A percentile compares a stretch with the other conserved stretches of the same genome.
Conservation (phyloP, 92 coral and sea anemone species). For the Palythoa heliodiscus region DNA sequence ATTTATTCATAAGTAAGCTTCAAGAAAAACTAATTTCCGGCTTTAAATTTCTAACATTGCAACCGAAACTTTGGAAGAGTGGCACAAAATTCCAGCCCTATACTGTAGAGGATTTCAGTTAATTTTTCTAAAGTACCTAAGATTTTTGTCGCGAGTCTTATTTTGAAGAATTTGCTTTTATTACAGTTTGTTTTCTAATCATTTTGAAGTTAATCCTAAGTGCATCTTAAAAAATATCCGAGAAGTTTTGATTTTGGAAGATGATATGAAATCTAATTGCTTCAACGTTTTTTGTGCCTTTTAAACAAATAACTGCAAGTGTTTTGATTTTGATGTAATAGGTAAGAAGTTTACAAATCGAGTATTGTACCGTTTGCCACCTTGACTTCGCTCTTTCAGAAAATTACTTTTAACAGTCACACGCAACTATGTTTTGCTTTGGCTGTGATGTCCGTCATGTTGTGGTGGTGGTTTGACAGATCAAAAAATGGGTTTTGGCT, state of each 20-base stretch:
- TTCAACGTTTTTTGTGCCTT: background rate
- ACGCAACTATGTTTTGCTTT: constrained; percentile 76
- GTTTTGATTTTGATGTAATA: background rate
- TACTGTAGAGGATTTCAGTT: too few relatives aligned
- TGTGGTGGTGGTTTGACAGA: constrained; percentile 98
- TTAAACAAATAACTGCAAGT: background rate
- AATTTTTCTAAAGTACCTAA: background rate
- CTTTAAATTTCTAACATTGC: background rate
- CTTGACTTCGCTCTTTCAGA: constrained; percentile 72
- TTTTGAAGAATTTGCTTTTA: background rate
- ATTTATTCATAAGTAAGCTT: background rate
- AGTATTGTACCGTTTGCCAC: background rate
- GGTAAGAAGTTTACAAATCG: too few relatives aligned
- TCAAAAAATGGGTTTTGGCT: constrained; percentile 93
- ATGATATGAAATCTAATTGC: background rate
- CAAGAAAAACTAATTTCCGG: constrained; percentile 2
- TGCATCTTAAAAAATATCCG: background rate
- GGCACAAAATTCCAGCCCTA: too few relatives aligned
- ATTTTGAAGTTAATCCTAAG: background rate
- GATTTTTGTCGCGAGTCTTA: background rate
- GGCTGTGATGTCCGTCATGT: constrained; percentile 74
- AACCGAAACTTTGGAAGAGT: background rate
- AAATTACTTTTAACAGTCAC: constrained; percentile 89
- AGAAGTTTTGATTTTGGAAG: background rate
- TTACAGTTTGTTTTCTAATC: background rate